Conservation (phyloP, 2,113 vertebrate species). For the Brienomyrus brachyistius region DNA sequence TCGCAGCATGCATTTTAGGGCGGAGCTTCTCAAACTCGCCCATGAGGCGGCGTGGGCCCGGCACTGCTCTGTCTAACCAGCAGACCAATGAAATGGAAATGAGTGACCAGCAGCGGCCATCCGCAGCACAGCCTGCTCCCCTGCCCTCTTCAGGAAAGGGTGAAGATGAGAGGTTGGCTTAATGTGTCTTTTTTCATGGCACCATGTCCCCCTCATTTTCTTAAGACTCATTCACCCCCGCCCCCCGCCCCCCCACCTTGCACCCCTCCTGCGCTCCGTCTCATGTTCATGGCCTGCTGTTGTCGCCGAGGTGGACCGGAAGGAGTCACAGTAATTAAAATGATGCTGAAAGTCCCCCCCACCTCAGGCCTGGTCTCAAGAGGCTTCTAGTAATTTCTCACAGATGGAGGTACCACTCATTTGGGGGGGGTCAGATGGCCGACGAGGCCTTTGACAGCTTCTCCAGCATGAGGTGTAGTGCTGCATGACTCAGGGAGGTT, state of each 20-base stretch:
- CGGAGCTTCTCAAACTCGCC: slow-evolving; percentile 18
- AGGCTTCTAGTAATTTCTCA: slow-evolving; percentile 40
- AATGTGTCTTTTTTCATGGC: not conserved
- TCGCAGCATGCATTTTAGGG: slow-evolving; percentile 24
- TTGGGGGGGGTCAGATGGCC: slow-evolving; percentile 50
- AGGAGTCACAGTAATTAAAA: slow-evolving; percentile 6
- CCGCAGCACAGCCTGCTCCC: slow-evolving; percentile 38
- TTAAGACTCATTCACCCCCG: not conserved
- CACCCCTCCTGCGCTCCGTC: not conserved
- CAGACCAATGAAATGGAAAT: slow-evolving; percentile 43
- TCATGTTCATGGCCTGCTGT: not conserved
- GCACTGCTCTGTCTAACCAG: slow-evolving; percentile 36
- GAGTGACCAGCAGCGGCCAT: slow-evolving; percentile 51
- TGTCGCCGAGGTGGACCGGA: not conserved
- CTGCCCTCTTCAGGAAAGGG: not conserved
- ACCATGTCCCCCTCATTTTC: not conserved
- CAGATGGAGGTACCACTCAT: slow-evolving; percentile 48
- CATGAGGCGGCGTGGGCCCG: slow-evolving; percentile 44
- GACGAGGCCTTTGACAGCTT: slow-evolving; percentile 41
- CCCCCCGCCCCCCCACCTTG: not conserved
- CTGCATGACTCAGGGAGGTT: slow-evolving; percentile 49
- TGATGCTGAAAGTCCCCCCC: not conserved
- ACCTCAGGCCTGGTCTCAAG: slow-evolving; percentile 31
- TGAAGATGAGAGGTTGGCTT: not conserved
- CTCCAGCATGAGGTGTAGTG: slow-evolving; percentile 47